Percentiles rank a stretch among this genome's conserved stretches.
Conservation (phyloP, 2,888 invertebrate species). For the Caprella mutica region DNA sequence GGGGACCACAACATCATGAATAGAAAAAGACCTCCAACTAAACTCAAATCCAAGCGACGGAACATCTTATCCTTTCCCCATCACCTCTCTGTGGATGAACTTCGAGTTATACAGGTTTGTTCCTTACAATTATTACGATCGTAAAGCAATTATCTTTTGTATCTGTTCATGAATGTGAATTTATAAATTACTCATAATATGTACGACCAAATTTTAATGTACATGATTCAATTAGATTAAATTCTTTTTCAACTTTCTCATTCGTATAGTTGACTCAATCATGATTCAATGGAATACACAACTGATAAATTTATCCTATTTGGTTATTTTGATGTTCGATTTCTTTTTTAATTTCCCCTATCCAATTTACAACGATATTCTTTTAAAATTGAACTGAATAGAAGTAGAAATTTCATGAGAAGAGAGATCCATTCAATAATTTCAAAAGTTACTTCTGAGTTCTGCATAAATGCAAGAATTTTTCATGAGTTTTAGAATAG, state of each 20-base stretch:
- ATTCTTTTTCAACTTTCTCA: neutral
- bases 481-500: too few species aligned
- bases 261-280: neutral
- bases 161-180: neutral
- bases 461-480: too few species aligned
- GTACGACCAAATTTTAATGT: neutral
- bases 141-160: neutral
- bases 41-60: slow-evolving; percentile 42
- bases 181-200: neutral
- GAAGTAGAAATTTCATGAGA: too few species aligned
- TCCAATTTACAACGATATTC: too few species aligned
- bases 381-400: too few species aligned
- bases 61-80: slow-evolving; percentile 45
- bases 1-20: slow-evolving; percentile 37
- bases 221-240: neutral
- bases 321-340: too few species aligned
- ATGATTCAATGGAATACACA: neutral
- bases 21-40: slow-evolving; percentile 37
- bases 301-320: too few species aligned
- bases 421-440: too few species aligned
- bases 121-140: neutral
- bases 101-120: slow-evolving; percentile 48
- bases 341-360: too few species aligned
- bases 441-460: too few species aligned
- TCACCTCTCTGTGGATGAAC: slow-evolving; percentile 52